Evolutionary conservation across 30 jellyfish, hydroid and myxozoan species (phyloP), one percentile per base, ranked within the genome.

Genomic region (Hydractinia echinata): DNA sequence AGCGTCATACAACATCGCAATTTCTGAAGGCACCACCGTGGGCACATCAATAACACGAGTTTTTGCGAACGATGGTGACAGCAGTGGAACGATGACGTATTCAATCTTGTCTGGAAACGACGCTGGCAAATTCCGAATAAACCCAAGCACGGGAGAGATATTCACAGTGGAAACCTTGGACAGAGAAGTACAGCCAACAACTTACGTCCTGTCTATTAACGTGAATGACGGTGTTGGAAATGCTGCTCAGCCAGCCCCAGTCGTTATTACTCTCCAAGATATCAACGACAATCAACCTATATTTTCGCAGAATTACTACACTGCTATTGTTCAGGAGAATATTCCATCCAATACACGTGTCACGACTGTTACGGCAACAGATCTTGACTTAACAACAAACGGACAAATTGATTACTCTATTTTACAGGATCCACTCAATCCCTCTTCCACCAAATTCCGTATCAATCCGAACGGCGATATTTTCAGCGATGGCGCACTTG

Each of bases 21-120:
- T 79, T 14, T 79, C 86, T 11, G 98, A 92, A 77, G 82, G 82
- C 9, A 86, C 95, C 18, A 53, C 66, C 4, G 72, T 76, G 49
- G 95, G 95, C 10, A 72, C 86, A 39, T 73, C 82, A 10, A 74
- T 87, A 50, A 94, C 92, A 5, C 48, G 83, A 81, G 58, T 87
- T 19, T 60, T 54, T 52, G 98, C 96, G 5, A 67, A 89, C 44
- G 98, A 92, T 76, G 56, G 85, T 14, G 98, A 92, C 72, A 55
- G 21, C 11, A 66, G 58, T 73, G 99, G 99, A 6, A 62, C 81
- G 11, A 83, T 94, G 44, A 94, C 88, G 51, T 94, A 94, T 88
- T 54, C 85, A 54, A 77, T 92, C 20, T 66, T 79, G 39, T 20
- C 55, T 20, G 94, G 97, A 67, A 84, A 88, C 67, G 82, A 69